These are phyloP conservation scores for Adrianichthys oophorus DNA, from an alignment of 2,797 vertebrate species.

Conservation along the genomic window DNA sequence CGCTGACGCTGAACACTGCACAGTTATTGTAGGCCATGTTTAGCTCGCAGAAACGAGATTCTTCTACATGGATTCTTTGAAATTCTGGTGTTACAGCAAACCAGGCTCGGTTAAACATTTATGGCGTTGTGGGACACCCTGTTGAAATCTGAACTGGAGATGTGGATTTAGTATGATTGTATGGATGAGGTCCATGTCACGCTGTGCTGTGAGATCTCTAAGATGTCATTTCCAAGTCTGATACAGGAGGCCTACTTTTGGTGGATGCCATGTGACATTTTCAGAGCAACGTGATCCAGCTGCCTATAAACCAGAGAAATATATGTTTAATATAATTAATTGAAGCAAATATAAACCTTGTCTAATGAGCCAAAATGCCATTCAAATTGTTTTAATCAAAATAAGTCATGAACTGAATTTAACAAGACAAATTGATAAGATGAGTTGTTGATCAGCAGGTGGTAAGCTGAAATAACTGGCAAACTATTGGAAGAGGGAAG, in stretches of 20 bases:
- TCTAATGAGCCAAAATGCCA: too few relatives aligned
- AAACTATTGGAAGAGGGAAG: too few relatives aligned
- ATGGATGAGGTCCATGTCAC: conserved; percentile 19
- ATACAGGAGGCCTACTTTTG: conserved; percentile 18
- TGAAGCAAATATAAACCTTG: too few relatives aligned
- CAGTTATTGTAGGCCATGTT: conserved; percentile 36
- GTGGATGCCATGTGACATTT: neutral
- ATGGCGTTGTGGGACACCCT: neutral
- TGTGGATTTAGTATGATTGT: conserved; percentile 23
- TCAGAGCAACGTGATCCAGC: conserved; percentile 7
- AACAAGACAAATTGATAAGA: too few relatives aligned
- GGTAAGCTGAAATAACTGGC: too few relatives aligned
- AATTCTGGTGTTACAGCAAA: conserved; percentile 22
- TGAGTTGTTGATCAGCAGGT: too few relatives aligned
- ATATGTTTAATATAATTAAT: neutral
- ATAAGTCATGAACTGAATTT: too few relatives aligned
- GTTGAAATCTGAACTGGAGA: conserved; percentile 24
- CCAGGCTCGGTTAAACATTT: conserved; percentile 26
- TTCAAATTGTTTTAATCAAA: too few relatives aligned
- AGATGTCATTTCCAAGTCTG: conserved; percentile 21
- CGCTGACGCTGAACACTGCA: conserved; percentile 20
- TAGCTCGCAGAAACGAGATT: conserved; percentile 24
- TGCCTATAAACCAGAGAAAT: conserved; percentile 10
- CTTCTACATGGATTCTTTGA: conserved; percentile 30
- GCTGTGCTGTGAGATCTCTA: conserved; percentile 15